Evolutionary conservation across 2,113 vertebrate species (phyloP).

Genomic region (Clinocottus analis): DNA sequence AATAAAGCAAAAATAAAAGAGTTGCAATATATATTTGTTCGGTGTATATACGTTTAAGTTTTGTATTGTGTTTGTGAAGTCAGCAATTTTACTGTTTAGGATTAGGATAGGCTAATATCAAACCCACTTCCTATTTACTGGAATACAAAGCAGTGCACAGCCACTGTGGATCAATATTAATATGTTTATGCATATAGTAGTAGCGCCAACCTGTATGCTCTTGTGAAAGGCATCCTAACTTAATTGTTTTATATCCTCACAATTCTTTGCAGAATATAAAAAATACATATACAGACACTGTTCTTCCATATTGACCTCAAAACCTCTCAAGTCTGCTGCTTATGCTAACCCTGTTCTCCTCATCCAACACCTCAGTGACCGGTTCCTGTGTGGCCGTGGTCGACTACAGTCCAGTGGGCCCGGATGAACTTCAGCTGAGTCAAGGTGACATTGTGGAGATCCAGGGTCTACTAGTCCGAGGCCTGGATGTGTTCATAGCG

Average conservation of each 20-base stretch:
- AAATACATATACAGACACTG: background rate
- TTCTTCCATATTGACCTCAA: background rate
- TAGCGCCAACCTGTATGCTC: background rate
- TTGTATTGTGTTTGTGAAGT: background rate
- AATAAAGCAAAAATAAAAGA: background rate
- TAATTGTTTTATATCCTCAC: background rate
- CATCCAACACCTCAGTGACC: conserved; percentile 79
- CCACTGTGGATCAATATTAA: conserved; percentile 9
- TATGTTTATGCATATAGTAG: background rate
- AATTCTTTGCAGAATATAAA: background rate
- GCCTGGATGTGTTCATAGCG: conserved; percentile 90
- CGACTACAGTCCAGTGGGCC: conserved; percentile 82
- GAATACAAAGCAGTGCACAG: background rate
- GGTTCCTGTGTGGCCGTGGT: conserved; percentile 86
- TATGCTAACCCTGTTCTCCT: background rate
- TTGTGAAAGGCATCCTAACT: background rate
- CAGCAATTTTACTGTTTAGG: background rate
- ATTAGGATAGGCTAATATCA: background rate
- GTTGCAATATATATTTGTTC: background rate
- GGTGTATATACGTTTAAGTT: background rate
- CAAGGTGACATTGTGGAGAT: conserved; percentile 89
- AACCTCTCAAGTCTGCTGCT: background rate
- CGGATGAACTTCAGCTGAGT: conserved; percentile 89
- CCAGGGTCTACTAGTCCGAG: conserved; percentile 88
- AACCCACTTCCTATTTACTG: background rate